These are phyloP conservation scores for Embidobia sp. DNA, from an alignment of 2,888 invertebrate species.

Conservation along the genomic window DNA sequence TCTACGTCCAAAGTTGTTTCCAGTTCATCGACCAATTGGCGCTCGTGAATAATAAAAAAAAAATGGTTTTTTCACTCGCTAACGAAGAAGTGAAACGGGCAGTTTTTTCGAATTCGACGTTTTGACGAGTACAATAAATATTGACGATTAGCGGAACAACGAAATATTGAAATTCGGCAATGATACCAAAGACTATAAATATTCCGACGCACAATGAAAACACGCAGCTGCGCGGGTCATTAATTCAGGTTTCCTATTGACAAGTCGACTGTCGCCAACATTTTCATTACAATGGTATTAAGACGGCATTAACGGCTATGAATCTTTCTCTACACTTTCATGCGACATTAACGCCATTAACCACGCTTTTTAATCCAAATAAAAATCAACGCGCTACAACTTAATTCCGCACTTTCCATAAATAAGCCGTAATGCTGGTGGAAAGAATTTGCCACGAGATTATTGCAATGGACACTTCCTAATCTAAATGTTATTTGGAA, in stretches of 20 bases:
- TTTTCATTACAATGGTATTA: constrained; percentile 60
- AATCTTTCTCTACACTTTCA: constrained; percentile 45
- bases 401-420: constrained; percentile 21
- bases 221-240: constrained; percentile 43
- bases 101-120: constrained; percentile 5
- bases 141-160: constrained; percentile 15
- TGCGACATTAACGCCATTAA: constrained; percentile 43
- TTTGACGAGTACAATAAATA: constrained; percentile 24
- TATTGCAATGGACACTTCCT: no score
- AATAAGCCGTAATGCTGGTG: no score
- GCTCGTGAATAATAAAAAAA: constrained; percentile 9
- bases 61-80: constrained; percentile 2
- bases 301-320: constrained; percentile 41
- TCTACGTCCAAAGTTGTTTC: constrained; percentile 10
- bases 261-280: constrained; percentile 32
- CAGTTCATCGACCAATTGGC: constrained; percentile 30
- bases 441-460: no score
- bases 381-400: constrained; percentile 33
- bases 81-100: constrained; percentile 17
- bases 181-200: constrained; percentile 44
- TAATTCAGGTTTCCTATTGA: constrained; percentile 47
- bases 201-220: constrained; percentile 31
- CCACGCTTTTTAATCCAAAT: constrained; percentile 43
- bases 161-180: constrained; percentile 28
- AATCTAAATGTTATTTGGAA: no score